Base-by-base conservation (phyloP, 2,888 invertebrate species). In the Leptopterna dolabrata region DNA sequence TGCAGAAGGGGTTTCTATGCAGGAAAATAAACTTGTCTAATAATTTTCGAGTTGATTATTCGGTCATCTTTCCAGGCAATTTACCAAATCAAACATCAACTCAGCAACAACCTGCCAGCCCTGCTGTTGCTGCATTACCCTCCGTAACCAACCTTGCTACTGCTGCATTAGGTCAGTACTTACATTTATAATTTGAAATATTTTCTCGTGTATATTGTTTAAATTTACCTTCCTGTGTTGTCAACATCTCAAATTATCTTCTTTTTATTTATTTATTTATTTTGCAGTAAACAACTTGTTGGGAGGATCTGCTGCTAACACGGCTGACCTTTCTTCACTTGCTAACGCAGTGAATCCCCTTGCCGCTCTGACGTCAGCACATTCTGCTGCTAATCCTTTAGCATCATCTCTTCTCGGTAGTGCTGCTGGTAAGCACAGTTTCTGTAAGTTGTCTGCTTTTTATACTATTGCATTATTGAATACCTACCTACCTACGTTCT, bases 131-230 rank as follows among this genome's bases (percentile, higher is more conserved):
- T 24, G 43, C 89, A 14, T 93, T 93, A 71, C 90, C 85, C 3
- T 47, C 85, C 6, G 85, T 85, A 14, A 85, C 92, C 19, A 94
- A 94, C 88, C 91, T 95, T 89, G 92, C 94, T 27, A 92, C 93
- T 19, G 93, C 92, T 87, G 93, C 94, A 87, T 92, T 95, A 76
- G 94, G 93, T 88, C 92, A 93, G 87, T 80, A 63, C 19, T 78
- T 0, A 13, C 9, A 24, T 19, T n/a, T n/a, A n/a, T n/a, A n/a
- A n/a, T n/a, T n/a, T n/a, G n/a, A n/a, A 13, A 13, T 47, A 19
- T 9, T 27, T 71, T 11, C n/a, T 19, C 71, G 13, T 11, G 27
- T 9, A 19, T 19, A 71, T 71, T 19, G 13, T 45, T 41, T 11
- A 13, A 14, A n/a, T n/a, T n/a, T n/a, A n/a, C n/a, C n/a, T n/a